A percentile compares a stretch with the other conserved stretches of the same genome.
Conservation (phyloP, 2,888 invertebrate genomes). For the Hoplodrina ambigua region DNA sequence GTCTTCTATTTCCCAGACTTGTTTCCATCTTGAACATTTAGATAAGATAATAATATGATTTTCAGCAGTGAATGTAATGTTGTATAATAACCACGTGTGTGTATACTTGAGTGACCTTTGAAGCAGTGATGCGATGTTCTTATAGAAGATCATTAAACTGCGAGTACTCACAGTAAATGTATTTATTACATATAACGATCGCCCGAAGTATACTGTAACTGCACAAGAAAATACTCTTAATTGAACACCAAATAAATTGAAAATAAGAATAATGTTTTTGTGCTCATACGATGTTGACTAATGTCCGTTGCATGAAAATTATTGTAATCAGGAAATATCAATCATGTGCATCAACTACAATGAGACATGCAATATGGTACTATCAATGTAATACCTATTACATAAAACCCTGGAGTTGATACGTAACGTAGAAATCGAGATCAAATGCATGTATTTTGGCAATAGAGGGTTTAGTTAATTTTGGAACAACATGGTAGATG, state of each 20-base stretch:
- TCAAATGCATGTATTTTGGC: neutral
- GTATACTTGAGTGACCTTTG: neutral
- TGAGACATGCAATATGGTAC: conserved; percentile 8
- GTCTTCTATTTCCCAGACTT: conserved; percentile 36
- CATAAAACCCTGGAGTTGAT: neutral
- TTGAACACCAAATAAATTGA: neutral
- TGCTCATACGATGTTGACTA: neutral
- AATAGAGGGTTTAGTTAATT: neutral
- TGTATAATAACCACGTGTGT: neutral
- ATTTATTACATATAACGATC: neutral
- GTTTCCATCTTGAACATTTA: conserved; percentile 10
- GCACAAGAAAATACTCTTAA: too few relatives aligned
- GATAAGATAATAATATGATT: conserved; percentile 7
- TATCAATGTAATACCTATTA: neutral
- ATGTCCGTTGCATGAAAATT: neutral
- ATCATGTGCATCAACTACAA: neutral
- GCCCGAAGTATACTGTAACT: neutral
- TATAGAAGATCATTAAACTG: conserved; percentile 1
- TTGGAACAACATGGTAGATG: neutral
- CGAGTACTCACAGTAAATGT: neutral
- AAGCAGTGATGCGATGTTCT: neutral
- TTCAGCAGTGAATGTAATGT: neutral
- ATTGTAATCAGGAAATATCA: conserved; percentile 2
- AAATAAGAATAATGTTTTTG: neutral
- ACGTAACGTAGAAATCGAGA: neutral